phyloP scores from a whole-genome alignment of 2,113 vertebrate genomes.

The Acinonyx jubatus region DNA sequence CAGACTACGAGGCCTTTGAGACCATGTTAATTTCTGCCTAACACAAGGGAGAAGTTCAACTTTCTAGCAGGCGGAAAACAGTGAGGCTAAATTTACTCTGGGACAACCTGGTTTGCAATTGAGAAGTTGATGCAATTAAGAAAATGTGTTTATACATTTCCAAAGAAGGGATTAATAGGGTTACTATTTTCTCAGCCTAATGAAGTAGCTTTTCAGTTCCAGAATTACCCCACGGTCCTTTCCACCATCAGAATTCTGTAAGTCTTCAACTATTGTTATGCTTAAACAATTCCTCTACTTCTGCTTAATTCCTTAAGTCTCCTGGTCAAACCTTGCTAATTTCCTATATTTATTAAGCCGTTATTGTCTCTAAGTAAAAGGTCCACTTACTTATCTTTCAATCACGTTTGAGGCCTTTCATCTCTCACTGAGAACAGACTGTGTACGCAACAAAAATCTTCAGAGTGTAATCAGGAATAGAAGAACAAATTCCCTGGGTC shows the following conservation, averaged over 20 bases:
- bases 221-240: not conserved
- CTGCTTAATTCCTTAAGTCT: conserved; percentile 27
- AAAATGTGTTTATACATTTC: conserved; percentile 43
- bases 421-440: conserved; percentile 14
- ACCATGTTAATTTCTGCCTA: not conserved
- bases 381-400: conserved; percentile 45
- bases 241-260: not conserved
- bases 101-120: conserved; percentile 15
- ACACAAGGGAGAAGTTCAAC: not conserved
- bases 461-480: not conserved
- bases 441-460: conserved; percentile 51
- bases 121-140: conserved; percentile 48
- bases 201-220: conserved; percentile 6
- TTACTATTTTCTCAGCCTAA: conserved; percentile 25
- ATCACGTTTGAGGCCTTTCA: not conserved
- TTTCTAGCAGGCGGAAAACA: not conserved
- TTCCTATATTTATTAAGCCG: conserved; percentile 35
- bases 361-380: conserved; percentile 35
- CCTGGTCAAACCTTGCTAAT: not conserved
- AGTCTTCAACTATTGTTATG: not conserved
- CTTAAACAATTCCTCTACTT: not conserved
- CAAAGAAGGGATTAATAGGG: not conserved
- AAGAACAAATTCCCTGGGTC: not conserved
- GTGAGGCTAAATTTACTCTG: not conserved
- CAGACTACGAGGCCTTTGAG: conserved; percentile 26